Conservation (phyloP, 2,113 vertebrate species). For the Cyanistes caeruleus region DNA sequence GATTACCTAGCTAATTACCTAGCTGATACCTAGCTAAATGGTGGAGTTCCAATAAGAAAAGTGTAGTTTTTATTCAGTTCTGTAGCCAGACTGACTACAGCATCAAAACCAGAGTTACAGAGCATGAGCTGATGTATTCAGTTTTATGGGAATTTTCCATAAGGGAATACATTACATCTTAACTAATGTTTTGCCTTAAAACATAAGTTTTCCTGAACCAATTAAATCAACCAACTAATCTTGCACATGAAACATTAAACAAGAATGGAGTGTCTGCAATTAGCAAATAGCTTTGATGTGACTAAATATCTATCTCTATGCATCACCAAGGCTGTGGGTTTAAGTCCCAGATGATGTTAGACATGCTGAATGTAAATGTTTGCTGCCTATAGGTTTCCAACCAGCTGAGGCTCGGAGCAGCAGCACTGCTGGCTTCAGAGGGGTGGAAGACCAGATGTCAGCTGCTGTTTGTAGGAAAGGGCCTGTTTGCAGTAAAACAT, state of each 20-base stretch:
- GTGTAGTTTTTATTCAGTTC: background rate
- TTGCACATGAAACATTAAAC: slow-evolving; percentile 72
- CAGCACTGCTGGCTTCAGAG: background rate
- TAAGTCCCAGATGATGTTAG: slow-evolving; percentile 63
- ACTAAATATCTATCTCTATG: slow-evolving; percentile 61
- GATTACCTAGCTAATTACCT: no score
- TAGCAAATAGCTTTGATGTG: slow-evolving; percentile 75
- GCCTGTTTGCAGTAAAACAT: background rate
- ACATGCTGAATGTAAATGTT: slow-evolving; percentile 41
- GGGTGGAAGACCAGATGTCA: slow-evolving; percentile 26
- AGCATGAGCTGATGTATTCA: background rate
- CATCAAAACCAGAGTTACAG: background rate
- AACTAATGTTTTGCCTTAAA: slow-evolving; percentile 60
- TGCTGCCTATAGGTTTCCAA: background rate
- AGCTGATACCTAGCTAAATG: no score
- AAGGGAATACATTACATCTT: slow-evolving; percentile 36
- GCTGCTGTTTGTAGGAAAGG: background rate
- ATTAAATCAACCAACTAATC: slow-evolving; percentile 77
- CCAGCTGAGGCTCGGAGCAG: slow-evolving; percentile 9
- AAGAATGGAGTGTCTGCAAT: slow-evolving; percentile 73
- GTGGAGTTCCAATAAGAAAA: background rate
- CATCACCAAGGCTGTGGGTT: slow-evolving; percentile 40
- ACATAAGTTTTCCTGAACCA: slow-evolving; percentile 61
- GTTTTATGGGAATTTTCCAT: slow-evolving; percentile 25
- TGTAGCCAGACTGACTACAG: background rate